Evolutionary conservation across 2,113 vertebrate genomes (phyloP), one percentile per base, ranked within the genome.

Genomic region (Nesospiza acunhae): DNA sequence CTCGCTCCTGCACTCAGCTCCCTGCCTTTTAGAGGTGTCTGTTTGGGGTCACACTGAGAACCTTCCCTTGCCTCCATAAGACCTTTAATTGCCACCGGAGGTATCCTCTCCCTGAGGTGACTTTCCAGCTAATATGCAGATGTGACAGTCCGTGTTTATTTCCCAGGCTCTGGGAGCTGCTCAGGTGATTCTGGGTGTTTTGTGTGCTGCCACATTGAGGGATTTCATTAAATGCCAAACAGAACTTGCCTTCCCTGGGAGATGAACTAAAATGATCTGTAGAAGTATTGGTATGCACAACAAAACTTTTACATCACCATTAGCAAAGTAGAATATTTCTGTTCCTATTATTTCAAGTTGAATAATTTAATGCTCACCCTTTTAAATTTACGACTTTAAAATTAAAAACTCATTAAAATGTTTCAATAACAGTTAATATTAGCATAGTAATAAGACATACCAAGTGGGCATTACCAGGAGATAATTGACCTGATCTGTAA

Each of bases 401-500:
- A 97, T 97, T 96, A 97, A 95, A 97, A 96, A 96, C 80, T 94
- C 93, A 91, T 97, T 96, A 94, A 90, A 96, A 97, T 94, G 37
- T 95, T 97, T 96, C 95, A 93, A 62, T 72, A 96, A 96, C 84
- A 94, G 90, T 92, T 94, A 94, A 80, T 94, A 96, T 97, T 95
- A 95, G 93, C 92, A 95, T 96, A 94, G 93, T 91, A 86, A 82
- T 96, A 96, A 94, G 96, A 93, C 82, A 96, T 93, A 95, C 92
- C 96, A 93, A 96, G 79, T 96, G 96, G 96, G 93, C 97, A 93
- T 82, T 93, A 95, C 94, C 95, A 96, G 77, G 85, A 96, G 95
- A 97, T 95, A 95, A 93, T 77, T 95, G 93, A 95, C 93, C 95
- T 93, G 95, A 88, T 96, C 93, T 87, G 80, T 95, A 96, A 98